Conservation (phyloP, 2,113 vertebrate genomes). For the Pomatorhinus ruficollis region DNA sequence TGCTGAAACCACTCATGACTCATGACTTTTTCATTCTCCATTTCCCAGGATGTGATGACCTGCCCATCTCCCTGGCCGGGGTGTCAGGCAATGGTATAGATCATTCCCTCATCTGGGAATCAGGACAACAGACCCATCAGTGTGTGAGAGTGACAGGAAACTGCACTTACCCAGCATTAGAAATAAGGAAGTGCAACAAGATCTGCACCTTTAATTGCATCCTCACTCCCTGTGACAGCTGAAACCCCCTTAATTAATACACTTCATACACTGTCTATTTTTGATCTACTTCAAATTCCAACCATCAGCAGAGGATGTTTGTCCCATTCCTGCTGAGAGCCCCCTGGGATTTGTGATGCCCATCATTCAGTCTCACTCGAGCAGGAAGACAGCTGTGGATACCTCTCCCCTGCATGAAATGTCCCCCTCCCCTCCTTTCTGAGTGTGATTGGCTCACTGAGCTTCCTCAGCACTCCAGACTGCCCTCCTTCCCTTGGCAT, state of each 20-base stretch:
- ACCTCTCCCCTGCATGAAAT: not conserved
- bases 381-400: not conserved
- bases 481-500: not conserved
- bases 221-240: conserved; percentile 15
- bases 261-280: not conserved
- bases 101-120: not conserved
- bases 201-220: conserved; percentile 26
- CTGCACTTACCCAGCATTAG: not conserved
- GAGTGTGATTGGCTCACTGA: not conserved
- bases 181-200: not conserved
- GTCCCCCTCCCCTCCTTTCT: not conserved
- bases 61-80: not conserved
- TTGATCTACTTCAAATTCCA: conserved; percentile 13
- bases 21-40: not conserved
- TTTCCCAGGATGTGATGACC: not conserved
- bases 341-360: not conserved
- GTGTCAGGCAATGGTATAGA: not conserved
- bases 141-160: not conserved
- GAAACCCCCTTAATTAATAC: conserved; percentile 29
- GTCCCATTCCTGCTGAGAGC: not conserved
- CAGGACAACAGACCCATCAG: not conserved
- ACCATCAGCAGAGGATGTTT: not conserved
- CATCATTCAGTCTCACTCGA: not conserved
- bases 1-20: not conserved
- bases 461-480: not conserved